A percentile compares a stretch with the other conserved stretches of the same genome.
Conservation (phyloP, 2,797 vertebrate species). For the Malacoctenus gilli region DNA sequence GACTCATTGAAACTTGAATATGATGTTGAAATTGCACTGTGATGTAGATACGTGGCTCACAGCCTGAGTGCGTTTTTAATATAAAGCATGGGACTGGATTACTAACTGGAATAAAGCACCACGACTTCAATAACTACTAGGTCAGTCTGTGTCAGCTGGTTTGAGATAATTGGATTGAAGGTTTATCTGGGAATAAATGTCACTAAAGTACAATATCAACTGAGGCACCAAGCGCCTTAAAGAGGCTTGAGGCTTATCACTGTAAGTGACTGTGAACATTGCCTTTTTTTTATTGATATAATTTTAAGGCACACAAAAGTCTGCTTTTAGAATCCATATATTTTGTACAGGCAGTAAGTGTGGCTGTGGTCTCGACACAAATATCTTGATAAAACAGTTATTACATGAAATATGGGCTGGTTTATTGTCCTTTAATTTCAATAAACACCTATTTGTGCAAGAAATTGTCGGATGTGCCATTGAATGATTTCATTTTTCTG, state of each 20-base stretch:
- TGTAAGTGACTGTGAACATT: neutral
- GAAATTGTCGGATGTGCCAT: no score
- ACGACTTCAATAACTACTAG: neutral
- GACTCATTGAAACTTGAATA: neutral
- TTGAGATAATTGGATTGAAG: neutral
- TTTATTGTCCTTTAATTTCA: no score
- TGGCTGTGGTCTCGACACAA: no score
- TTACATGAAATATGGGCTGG: no score
- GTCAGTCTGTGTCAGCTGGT: neutral
- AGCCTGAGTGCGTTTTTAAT: neutral
- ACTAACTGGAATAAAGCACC: neutral
- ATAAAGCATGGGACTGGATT: neutral
- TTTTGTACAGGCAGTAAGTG: neutral
- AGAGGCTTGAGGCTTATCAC: neutral
- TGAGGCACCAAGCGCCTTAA: neutral
- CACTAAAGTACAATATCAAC: conserved; percentile 12
- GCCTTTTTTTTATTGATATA: neutral
- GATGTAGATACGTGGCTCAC: neutral
- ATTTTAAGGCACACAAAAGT: neutral
- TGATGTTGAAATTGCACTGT: neutral
- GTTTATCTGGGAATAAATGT: neutral
- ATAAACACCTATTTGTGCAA: no score
- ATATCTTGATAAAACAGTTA: no score
- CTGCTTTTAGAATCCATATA: neutral
- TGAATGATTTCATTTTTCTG: no score